Percentiles rank a stretch among this genome's conserved stretches.
Conservation (phyloP, 2,797 vertebrate genomes). For the Poeciliopsis presidionis region DNA sequence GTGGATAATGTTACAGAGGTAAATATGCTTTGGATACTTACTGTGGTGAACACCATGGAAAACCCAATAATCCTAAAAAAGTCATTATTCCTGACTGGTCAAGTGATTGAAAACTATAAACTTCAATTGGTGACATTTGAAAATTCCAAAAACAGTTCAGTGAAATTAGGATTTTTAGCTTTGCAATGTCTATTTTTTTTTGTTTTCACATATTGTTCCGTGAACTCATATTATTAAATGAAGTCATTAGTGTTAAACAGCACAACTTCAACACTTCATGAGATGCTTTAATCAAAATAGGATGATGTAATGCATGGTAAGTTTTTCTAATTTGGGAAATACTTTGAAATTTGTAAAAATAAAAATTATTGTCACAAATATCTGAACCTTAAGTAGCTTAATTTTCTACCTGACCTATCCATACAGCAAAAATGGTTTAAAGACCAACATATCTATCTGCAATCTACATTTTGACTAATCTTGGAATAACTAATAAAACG, state of each 20-base stretch:
- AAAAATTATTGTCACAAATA: not conserved
- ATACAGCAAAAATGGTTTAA: not conserved
- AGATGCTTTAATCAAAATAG: not conserved
- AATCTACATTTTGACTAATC: not conserved
- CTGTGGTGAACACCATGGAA: not conserved
- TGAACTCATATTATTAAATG: not conserved
- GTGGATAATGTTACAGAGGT: slow-evolving; percentile 83
- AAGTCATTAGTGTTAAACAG: not conserved
- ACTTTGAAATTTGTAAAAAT: not conserved
- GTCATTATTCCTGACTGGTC: not conserved
- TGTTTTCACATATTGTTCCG: not conserved
- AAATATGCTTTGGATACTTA: slow-evolving; percentile 21
- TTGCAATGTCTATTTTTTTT: not conserved
- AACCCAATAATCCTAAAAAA: not conserved
- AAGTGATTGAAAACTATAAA: not conserved
- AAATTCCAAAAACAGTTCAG: not conserved
- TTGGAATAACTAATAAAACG: not conserved
- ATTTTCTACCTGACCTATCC: not conserved
- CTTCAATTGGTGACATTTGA: not conserved
- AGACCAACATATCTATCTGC: not conserved
- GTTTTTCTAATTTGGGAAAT: not conserved
- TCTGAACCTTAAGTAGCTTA: not conserved
- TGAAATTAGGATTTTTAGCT: not conserved
- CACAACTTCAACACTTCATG: not conserved
- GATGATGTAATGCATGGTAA: not conserved